phyloP scores from a whole-genome alignment of 2,888 invertebrate species.

The Chesias legatella region DNA sequence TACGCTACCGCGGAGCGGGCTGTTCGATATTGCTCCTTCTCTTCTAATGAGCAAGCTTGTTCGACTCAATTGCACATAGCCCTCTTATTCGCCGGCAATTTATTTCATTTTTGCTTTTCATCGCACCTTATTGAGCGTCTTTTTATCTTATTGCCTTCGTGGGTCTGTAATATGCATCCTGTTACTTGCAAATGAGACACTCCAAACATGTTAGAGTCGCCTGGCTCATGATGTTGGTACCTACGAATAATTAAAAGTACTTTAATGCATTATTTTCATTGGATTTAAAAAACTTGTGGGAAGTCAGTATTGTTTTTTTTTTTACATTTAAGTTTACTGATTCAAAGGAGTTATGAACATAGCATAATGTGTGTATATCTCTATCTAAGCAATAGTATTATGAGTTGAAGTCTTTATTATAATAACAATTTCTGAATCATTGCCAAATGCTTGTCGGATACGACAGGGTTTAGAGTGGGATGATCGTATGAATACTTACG shows the following conservation, averaged over 20 bases:
- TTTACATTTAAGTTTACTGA: no score
- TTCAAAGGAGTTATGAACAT: slow-evolving; percentile 53
- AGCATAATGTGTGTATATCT: slow-evolving; percentile 54
- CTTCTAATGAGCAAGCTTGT: slow-evolving; percentile 79
- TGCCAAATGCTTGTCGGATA: slow-evolving; percentile 66
- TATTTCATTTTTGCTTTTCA: slow-evolving; percentile 80
- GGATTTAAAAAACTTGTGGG: slow-evolving; percentile 34
- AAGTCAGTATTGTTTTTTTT: slow-evolving; percentile 27
- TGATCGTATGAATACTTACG: slow-evolving; percentile 51
- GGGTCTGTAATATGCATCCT: slow-evolving; percentile 77
- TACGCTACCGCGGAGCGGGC: slow-evolving; percentile 26
- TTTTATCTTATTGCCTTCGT: slow-evolving; percentile 78
- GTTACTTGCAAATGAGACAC: slow-evolving; percentile 80
- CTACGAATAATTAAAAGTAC: slow-evolving; percentile 68
- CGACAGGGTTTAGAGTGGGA: slow-evolving; percentile 48
- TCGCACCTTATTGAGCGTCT: slow-evolving; percentile 78
- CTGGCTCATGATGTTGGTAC: slow-evolving; percentile 66
- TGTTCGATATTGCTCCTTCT: slow-evolving; percentile 38
- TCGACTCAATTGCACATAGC: slow-evolving; percentile 78
- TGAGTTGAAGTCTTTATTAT: slow-evolving; percentile 69
- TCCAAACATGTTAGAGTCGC: slow-evolving; percentile 64
- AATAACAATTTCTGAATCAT: slow-evolving; percentile 67
- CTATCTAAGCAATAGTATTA: slow-evolving; percentile 63
- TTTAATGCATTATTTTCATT: slow-evolving; percentile 38
- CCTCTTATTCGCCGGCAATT: slow-evolving; percentile 78